Percentiles rank a stretch among this genome's conserved stretches.
Evolutionary conservation across 2,113 vertebrate species (phyloP).

Genomic region (Rhynchopsitta pachyrhyncha): DNA sequence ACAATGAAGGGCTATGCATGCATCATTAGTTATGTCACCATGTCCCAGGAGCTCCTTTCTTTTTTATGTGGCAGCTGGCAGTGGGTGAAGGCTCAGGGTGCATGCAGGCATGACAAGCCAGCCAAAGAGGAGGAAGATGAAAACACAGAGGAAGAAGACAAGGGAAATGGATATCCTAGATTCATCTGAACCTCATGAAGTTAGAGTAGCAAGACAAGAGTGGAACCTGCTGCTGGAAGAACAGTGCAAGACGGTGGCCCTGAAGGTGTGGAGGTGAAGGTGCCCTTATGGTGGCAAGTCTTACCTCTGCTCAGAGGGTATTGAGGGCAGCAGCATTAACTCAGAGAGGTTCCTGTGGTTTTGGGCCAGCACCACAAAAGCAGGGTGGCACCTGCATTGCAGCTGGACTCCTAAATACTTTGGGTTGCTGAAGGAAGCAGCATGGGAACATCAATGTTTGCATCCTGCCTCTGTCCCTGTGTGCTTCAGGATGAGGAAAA

Average conservation of each 20-base stretch:
- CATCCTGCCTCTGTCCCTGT: background rate
- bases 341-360: background rate
- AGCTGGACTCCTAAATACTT: background rate
- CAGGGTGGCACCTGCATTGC: background rate
- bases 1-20: background rate
- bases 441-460: background rate
- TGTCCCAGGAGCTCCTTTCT: background rate
- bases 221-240: constrained; percentile 62
- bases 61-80: constrained; percentile 67
- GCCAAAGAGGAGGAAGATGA: background rate
- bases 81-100: constrained; percentile 33
- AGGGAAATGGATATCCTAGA: background rate
- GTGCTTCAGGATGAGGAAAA: background rate
- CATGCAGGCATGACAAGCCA: background rate
- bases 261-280: constrained; percentile 56
- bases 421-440: background rate
- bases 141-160: background rate
- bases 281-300: background rate
- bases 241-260: background rate
- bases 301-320: background rate
- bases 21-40: background rate
- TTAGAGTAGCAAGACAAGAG: constrained; percentile 64
- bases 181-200: constrained; percentile 50
- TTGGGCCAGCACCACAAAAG: background rate
- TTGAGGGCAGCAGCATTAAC: background rate